phyloP scores from a whole-genome alignment of 2,797 vertebrate species.

The Myotis planiceps region DNA sequence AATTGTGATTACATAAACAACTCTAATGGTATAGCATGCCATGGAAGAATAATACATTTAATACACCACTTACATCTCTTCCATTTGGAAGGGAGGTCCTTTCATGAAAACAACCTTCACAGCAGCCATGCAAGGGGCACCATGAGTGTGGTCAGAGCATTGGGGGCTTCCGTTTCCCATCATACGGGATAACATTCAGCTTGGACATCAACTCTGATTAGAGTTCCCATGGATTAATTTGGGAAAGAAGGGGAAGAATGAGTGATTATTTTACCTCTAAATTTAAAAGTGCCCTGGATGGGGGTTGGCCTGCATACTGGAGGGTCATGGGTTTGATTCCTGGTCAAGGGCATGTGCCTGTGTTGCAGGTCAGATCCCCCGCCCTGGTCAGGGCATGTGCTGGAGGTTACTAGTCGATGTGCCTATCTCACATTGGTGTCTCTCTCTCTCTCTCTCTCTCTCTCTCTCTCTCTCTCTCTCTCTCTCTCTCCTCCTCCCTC shows the following conservation, averaged over 20 bases:
- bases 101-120: background rate
- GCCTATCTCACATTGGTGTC: too few species aligned
- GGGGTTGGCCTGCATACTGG: too few species aligned
- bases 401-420: too few species aligned
- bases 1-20: background rate
- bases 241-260: background rate
- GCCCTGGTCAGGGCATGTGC: too few species aligned
- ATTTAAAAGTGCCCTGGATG: too few species aligned
- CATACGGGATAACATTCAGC: background rate
- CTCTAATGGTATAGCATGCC: background rate
- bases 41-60: background rate
- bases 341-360: too few species aligned
- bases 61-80: background rate
- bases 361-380: too few species aligned
- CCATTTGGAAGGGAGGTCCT: background rate
- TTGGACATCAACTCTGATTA: background rate
- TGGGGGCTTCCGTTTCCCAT: background rate
- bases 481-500: too few species aligned
- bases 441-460: too few species aligned
- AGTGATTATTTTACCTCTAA: background rate
- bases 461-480: too few species aligned
- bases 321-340: too few species aligned
- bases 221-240: background rate
- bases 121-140: background rate
- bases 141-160: fast-evolving